Evolutionary conservation across 2,113 vertebrate species (phyloP).

Genomic region (Sceloporus undulatus): DNA sequence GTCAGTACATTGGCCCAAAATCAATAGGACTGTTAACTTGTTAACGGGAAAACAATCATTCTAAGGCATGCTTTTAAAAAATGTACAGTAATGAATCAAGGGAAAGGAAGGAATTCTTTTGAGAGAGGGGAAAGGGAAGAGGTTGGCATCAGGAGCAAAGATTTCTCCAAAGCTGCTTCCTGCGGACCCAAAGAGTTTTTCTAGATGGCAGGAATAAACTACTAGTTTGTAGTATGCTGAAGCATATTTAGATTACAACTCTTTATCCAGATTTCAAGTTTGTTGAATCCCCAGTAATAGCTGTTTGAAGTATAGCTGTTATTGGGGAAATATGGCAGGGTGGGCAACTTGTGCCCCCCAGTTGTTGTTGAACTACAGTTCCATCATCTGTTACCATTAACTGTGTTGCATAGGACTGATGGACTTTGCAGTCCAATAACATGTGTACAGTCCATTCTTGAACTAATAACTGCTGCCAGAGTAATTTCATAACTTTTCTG

Average conservation of each 20-base stretch:
- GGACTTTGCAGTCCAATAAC: too few species aligned
- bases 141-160: background rate
- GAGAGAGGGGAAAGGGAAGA: background rate
- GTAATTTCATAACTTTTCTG: background rate
- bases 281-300: background rate
- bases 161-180: background rate
- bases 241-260: background rate
- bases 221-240: background rate
- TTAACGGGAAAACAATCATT: background rate
- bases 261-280: background rate
- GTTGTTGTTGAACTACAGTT: too few species aligned
- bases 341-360: too few species aligned
- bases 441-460: too few species aligned
- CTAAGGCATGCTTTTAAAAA: background rate
- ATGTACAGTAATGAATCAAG: background rate
- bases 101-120: background rate
- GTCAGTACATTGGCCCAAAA: background rate
- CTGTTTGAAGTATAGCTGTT: background rate
- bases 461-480: background rate
- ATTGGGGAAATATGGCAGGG: background rate
- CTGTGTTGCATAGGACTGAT: too few species aligned
- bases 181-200: background rate
- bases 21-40: background rate
- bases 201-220: background rate
- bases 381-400: too few species aligned